A percentile compares a stretch with the other conserved stretches of the same genome.
These are phyloP conservation scores for Falco novaeseelandiae DNA, from an alignment of 2,797 vertebrate genomes.

Conservation along the genomic window DNA sequence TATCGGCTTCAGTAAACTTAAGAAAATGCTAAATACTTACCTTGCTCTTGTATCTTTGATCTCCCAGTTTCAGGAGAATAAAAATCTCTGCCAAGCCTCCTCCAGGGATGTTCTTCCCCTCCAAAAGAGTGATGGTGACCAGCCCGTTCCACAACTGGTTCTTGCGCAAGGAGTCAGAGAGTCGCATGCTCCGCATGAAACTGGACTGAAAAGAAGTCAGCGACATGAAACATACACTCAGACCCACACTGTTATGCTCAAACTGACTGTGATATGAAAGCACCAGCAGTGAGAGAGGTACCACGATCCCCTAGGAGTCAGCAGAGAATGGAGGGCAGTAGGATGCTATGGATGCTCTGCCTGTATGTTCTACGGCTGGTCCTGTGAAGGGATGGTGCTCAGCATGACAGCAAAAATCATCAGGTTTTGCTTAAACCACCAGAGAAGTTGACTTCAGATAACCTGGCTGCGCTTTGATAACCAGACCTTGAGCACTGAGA, in stretches of 20 bases:
- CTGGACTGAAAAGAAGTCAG: constrained; percentile 66
- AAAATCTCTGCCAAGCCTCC: constrained; percentile 84
- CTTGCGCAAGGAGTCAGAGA: constrained; percentile 81
- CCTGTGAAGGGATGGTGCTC: accelerated
- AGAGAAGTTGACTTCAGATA: background rate
- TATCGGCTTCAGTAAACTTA: background rate
- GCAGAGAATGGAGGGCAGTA: background rate
- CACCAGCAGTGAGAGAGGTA: background rate
- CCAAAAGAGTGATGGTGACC: constrained; percentile 87
- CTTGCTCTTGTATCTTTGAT: constrained; percentile 96
- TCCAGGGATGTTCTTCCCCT: constrained; percentile 88
- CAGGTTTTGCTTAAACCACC: background rate
- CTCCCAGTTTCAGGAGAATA: constrained; percentile 89
- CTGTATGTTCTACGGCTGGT: accelerated
- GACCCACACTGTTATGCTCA: background rate
- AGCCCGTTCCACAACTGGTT: constrained; percentile 90
- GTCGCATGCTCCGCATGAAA: constrained; percentile 65
- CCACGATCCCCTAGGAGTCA: background rate
- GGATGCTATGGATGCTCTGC: background rate
- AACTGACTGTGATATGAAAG: background rate
- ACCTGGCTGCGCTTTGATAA: background rate
- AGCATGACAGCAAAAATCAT: background rate
- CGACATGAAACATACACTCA: background rate
- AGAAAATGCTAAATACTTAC: constrained; percentile 73
- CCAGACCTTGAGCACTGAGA: accelerated